Percentiles rank a stretch among this genome's conserved stretches.
Evolutionary conservation across 1,140 invertebrate genomes (phyloP).

Genomic region (Drosophila tani): DNA sequence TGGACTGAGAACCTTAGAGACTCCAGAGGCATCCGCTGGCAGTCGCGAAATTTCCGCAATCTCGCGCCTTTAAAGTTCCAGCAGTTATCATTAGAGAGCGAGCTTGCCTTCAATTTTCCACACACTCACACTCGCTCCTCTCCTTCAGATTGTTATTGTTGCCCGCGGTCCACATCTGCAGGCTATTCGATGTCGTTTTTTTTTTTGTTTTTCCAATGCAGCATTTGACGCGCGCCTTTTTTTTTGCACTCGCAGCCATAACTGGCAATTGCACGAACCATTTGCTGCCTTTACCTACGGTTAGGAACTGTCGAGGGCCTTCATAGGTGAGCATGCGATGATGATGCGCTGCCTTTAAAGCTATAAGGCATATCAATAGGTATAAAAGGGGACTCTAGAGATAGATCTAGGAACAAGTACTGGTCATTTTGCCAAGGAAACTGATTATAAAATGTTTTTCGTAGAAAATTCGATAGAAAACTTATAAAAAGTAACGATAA

Average conservation of each 20-base stretch:
- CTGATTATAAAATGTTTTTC: neutral
- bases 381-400: too few species aligned
- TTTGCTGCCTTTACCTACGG: constrained; percentile 39
- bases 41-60: constrained; percentile 73
- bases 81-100: constrained; percentile 79
- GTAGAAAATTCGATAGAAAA: neutral
- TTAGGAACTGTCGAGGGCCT: constrained; percentile 34
- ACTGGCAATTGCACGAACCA: constrained; percentile 75
- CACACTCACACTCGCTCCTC: constrained; percentile 40
- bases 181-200: constrained; percentile 53
- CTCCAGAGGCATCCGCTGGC: constrained; percentile 24
- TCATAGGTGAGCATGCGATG: constrained; percentile 32
- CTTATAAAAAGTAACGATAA: neutral
- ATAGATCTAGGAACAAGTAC: neutral
- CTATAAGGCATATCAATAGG: constrained; percentile 18
- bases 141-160: constrained; percentile 48
- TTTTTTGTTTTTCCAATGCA: constrained; percentile 11
- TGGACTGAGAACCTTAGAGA: neutral
- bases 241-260: constrained; percentile 55
- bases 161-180: constrained; percentile 34
- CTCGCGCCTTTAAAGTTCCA: constrained; percentile 78
- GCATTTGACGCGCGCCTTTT: constrained; percentile 64
- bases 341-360: constrained; percentile 30
- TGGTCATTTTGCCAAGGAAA: neutral
- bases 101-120: constrained; percentile 76